Base-by-base conservation (phyloP, 2,113 vertebrate genomes). In the Rhipidura dahli region DNA sequence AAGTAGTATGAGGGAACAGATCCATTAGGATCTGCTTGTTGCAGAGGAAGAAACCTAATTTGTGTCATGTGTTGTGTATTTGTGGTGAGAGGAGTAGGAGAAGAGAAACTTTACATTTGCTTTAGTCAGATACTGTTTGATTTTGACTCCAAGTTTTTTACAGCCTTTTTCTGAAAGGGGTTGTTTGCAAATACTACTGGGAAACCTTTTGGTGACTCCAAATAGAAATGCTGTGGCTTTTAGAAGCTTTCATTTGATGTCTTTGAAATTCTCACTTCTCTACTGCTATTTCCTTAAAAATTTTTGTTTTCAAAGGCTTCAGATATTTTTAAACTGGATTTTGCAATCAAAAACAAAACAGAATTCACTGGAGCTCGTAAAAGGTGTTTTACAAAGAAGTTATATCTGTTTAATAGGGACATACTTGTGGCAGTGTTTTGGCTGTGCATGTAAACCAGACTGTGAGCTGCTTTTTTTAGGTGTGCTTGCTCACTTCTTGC, bases 381-480 rank as follows among this genome's bases (percentile, higher is more conserved):
- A 89, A 77, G 70, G 19, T 64, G 37, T 59, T 94, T 68, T 66
- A 77, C 64, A 80, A 83, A 91, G 5, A 77, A 78, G 23, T 69
- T 72, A 8, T 35, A 77, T 90, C 64, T 96, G 22, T 92, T 96
- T 92, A 95, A 76, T 92, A 83, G 93, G 87, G 92, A 83, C 1
- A 5, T 94, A 85, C 90, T 97, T 94, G 75, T 89, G 73, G 50
- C 87, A 90, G 60, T 75, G 23, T 71, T 80, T 88, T 84, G 66
- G 13, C 57, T 80, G 72, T 85, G 89, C 72, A 7, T 33, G 31
- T 93, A 90, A 90, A 61, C 24, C 39, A 65, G 86, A 76, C 94
- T 87, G 77, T 76, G 53, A 92, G 18, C 17, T 71, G 7, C 47
- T 64, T 76, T 26, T 40, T 85, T 89, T 33, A 63, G 45, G 44